Evolutionary conservation across 2,797 vertebrate genomes (phyloP), one percentile per base, ranked within the genome.

Genomic region (Sphenopsis melanotis): DNA sequence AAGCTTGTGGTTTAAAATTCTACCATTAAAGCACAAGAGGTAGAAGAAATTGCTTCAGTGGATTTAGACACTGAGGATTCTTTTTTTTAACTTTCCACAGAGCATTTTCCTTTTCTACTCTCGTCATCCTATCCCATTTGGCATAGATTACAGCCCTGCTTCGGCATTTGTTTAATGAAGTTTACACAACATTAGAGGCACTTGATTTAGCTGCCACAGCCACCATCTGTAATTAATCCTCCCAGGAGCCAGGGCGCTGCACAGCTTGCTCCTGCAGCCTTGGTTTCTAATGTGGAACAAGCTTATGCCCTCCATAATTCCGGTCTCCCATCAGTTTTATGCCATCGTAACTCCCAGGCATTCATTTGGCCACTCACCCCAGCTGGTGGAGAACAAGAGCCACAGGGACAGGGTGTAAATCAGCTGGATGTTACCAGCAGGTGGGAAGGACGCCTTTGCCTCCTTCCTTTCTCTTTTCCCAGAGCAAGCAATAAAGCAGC

Each of bases 171-270:
- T 49, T 91, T 96, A 94, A 96, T 88, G 84, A 95, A 82, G 92
- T 96, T 97, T 93, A 90, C 93, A 94, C 78, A 95, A 93, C 85
- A 82, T 84, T 77, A 90, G 21, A 94, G 83, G 70, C 46, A 59
- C 87, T 84, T 90, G 91, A 91, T 94, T 93, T 79, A 96, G 87
- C 93, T 86, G 85, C 82, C 95, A 86, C 87, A 87, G 82, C 74
- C 72, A 76, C 87, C 80, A 90, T 76, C 89, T 90, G 93, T 84
- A 95, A 96, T 95, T 92, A 96, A 95, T 93, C 93, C 91, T 94
- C 89, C 52, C 87, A 83, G 80, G 89, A 96, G 91, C 89, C 66
- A 63, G 79, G 74, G 55, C 0, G 1, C 87, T 70, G 89, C 87
- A 72, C 87, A 91, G 72, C 76, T 83, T 92, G 76, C 36, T 88